Evolutionary conservation across 2,113 vertebrate species (phyloP).

Genomic region (Paralichthys olivaceus): DNA sequence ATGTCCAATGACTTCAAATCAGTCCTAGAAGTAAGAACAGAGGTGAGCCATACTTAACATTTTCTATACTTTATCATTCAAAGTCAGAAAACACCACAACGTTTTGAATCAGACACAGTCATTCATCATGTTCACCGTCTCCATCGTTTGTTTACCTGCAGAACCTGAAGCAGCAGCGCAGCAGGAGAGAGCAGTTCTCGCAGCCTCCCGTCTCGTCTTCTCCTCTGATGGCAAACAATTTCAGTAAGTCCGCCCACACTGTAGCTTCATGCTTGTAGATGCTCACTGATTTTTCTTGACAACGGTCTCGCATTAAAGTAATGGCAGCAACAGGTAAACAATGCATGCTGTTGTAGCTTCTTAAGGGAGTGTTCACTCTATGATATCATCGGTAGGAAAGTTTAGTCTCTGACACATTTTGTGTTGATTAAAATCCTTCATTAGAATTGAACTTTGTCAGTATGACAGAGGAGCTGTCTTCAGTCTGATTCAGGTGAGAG

Average conservation of each 20-base stretch:
- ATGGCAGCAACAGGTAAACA: slow-evolving; percentile 15
- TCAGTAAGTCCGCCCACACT: slow-evolving; percentile 82
- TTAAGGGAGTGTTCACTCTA: slow-evolving; percentile 59
- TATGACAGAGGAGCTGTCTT: too few relatives aligned
- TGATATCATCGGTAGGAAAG: neutral
- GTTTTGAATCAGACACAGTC: neutral
- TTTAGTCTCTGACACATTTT: neutral
- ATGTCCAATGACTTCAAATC: slow-evolving; percentile 98
- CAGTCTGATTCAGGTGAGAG: too few relatives aligned
- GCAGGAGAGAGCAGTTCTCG: slow-evolving; percentile 92
- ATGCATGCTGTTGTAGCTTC: slow-evolving; percentile 25
- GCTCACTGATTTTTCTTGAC: neutral
- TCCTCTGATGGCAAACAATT: slow-evolving; percentile 86
- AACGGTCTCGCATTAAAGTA: slow-evolving; percentile 30
- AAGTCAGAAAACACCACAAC: neutral
- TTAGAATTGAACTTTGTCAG: too few relatives aligned
- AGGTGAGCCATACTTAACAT: slow-evolving; percentile 80
- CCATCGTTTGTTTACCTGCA: slow-evolving; percentile 47
- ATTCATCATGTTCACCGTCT: neutral
- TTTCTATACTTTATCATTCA: neutral
- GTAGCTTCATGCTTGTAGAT: neutral
- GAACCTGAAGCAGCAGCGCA: slow-evolving; percentile 95
- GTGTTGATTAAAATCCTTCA: neutral
- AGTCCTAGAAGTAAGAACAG: slow-evolving; percentile 93
- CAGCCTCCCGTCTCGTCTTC: slow-evolving; percentile 84